Percentiles rank a stretch among this genome's conserved stretches.
Conservation (phyloP, 2,113 vertebrate species). For the human region DNA sequence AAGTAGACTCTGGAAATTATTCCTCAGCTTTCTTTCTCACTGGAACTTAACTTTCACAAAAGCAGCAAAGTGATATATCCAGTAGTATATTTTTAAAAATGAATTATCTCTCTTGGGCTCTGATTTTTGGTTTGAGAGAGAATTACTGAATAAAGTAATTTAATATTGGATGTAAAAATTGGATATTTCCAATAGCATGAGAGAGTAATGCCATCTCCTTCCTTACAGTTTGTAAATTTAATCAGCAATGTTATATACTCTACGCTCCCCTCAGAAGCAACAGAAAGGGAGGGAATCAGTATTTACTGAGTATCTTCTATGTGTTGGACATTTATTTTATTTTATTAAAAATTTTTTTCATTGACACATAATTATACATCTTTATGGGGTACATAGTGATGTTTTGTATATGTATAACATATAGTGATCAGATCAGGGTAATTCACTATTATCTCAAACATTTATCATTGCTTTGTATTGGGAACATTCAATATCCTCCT, state of each 20-base stretch:
- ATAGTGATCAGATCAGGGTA: background rate
- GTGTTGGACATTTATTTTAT: background rate
- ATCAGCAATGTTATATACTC: background rate
- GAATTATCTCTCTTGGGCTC: background rate
- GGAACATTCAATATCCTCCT: background rate
- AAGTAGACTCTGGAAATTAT: constrained; percentile 27
- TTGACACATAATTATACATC: background rate
- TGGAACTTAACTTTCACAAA: constrained; percentile 28
- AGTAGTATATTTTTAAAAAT: background rate
- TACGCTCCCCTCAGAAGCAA: background rate
- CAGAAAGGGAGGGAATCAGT: background rate
- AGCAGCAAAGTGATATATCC: background rate
- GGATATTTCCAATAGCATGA: background rate
- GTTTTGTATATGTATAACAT: background rate
- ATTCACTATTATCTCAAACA: background rate
- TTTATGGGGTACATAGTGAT: background rate
- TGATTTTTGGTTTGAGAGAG: constrained; percentile 35
- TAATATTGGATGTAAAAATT: background rate
- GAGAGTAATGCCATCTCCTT: background rate
- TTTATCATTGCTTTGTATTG: background rate
- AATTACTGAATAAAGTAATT: constrained; percentile 6
- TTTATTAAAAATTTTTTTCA: background rate
- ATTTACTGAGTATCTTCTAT: background rate
- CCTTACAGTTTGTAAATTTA: constrained; percentile 11
- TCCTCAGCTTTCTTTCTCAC: background rate